These are phyloP conservation scores for Lysiphlebus fabarum DNA, from an alignment of 1,140 invertebrate genomes.

Conservation along the genomic window DNA sequence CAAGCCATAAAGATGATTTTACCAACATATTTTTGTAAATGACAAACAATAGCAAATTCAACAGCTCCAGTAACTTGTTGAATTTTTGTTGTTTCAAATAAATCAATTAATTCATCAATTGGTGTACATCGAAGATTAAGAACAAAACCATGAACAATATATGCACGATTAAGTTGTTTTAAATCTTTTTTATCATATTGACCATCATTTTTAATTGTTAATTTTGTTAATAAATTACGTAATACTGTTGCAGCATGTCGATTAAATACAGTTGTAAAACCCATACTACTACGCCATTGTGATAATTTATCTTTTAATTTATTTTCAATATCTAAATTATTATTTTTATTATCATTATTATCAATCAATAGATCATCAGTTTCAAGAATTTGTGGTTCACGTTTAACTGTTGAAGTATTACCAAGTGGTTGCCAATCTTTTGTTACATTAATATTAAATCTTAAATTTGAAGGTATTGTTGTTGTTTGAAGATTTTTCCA, in stretches of 20 bases:
- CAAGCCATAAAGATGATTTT: conserved; percentile 47
- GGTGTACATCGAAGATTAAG: conserved; percentile 40
- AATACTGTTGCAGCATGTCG: conserved; percentile 43
- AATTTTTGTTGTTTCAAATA: conserved; percentile 43
- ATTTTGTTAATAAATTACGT: conserved; percentile 35
- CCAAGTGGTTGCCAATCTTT: conserved; percentile 47
- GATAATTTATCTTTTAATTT: conserved; percentile 41
- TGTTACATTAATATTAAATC: conserved; percentile 39
- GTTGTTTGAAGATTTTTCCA: conserved; percentile 50
- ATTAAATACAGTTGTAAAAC: conserved; percentile 46
- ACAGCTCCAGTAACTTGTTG: conserved; percentile 45
- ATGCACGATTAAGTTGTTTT: conserved; percentile 45
- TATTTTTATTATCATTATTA: conserved; percentile 22
- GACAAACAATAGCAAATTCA: conserved; percentile 47
- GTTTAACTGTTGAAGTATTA: conserved; percentile 22
- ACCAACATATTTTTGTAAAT: conserved; percentile 41
- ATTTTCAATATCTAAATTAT: conserved; percentile 37
- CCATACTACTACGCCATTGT: conserved; percentile 38
- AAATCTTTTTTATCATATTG: conserved; percentile 45
- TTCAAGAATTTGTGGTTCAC: conserved; percentile 38
- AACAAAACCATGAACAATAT: conserved; percentile 48
- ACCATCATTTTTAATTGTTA: conserved; percentile 27
- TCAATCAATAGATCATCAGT: conserved; percentile 27
- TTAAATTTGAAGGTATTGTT: conserved; percentile 37
- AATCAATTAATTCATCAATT: conserved; percentile 39